Evolutionary conservation across 2,797 vertebrate species (phyloP).

Genomic region (Manis javanica): DNA sequence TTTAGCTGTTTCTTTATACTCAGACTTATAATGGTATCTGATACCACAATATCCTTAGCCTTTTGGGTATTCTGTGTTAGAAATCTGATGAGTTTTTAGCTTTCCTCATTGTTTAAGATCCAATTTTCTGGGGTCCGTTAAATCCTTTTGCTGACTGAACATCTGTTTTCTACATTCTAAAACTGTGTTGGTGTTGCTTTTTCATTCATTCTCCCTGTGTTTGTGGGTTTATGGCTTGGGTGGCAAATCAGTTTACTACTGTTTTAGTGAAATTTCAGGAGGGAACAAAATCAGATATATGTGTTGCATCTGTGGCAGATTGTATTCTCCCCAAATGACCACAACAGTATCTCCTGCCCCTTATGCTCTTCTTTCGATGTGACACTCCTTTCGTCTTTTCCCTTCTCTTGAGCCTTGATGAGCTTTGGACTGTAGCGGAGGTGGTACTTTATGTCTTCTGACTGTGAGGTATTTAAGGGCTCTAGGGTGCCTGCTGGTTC

Average conservation of each 20-base stretch:
- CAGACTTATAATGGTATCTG: neutral
- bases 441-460: neutral
- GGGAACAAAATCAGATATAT: neutral
- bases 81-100: constrained; percentile 38
- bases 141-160: constrained; percentile 53
- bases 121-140: constrained; percentile 25
- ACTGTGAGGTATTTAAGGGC: neutral
- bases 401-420: neutral
- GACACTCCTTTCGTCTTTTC: neutral
- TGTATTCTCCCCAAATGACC: constrained; percentile 5
- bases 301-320: neutral
- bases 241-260: constrained; percentile 39
- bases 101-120: constrained; percentile 12
- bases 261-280: constrained; percentile 46
- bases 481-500: neutral
- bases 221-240: neutral
- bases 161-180: constrained; percentile 67
- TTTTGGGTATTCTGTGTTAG: constrained; percentile 8
- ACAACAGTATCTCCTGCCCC: neutral
- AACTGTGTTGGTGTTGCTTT: constrained; percentile 1
- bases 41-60: neutral
- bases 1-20: neutral
- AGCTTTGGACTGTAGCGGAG: neutral
- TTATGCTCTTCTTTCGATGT: neutral
- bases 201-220: constrained; percentile 30